Evolutionary conservation across 2,797 vertebrate genomes (phyloP).

Genomic region (Mus spretus): DNA sequence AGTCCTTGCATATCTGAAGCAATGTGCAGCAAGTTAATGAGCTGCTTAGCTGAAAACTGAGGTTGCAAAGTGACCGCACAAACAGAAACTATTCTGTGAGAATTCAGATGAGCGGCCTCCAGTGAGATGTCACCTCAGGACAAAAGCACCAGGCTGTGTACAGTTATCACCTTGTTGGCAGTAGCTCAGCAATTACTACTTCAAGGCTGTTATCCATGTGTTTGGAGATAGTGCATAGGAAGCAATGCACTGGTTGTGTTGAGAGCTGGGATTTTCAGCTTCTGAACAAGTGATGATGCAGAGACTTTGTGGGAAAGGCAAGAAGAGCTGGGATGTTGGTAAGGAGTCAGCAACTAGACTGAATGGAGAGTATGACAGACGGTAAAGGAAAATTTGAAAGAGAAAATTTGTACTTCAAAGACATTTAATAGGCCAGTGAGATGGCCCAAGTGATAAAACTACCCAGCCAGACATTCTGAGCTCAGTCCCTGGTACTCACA

Average conservation of each 20-base stretch:
- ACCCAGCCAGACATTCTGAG: not conserved
- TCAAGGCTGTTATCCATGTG: not conserved
- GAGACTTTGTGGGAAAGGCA: not conserved
- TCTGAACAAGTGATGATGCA: not conserved
- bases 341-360: not conserved
- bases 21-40: not conserved
- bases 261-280: not conserved
- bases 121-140: constrained; percentile 4
- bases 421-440: not conserved
- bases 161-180: not conserved
- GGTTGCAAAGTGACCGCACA: not conserved
- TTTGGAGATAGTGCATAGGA: constrained; percentile 31
- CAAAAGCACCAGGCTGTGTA: constrained; percentile 16
- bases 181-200: not conserved
- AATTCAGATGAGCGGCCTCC: constrained; percentile 23
- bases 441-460: not conserved
- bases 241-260: not conserved
- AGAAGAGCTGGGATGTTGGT: not conserved
- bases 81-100: not conserved
- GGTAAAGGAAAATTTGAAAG: not conserved
- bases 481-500: not conserved
- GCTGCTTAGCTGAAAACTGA: not conserved
- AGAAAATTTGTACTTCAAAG: not conserved
- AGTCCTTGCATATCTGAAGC: constrained; percentile 38
- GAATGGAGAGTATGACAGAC: not conserved